Evolutionary conservation across 2,888 invertebrate species (phyloP), one percentile per base, ranked within the genome.

Genomic region (Antheraea yamamai): DNA sequence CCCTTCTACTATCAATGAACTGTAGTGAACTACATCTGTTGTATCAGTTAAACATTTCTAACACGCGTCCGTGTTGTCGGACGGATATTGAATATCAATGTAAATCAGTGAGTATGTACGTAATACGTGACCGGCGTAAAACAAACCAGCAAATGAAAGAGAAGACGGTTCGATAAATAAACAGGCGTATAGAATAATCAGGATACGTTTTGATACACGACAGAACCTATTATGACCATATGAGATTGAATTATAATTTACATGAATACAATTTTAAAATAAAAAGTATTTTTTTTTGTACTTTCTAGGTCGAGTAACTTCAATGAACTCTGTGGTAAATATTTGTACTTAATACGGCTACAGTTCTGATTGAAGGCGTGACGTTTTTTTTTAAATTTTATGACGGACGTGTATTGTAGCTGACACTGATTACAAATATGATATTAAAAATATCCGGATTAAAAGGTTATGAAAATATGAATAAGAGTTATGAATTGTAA

Each of bases 61-160:
- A 66, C 64, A 66, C 26, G 14, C 30, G 64, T 30, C 16, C 39
- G 70, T 70, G 39, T 30, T 39, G 20, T 39, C 70, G 35, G n/a
- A 39, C 70, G 39, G n/a, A 39, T 70, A 10, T 20, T n/a, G 70
- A 70, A 70, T 70, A 39, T 23, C 70, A 39, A 70, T 18, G 39
- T 20, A 39, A 70, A 70, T 39, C 70, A 39, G 39, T 8, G n/a
- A 39, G 39, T 39, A 70, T 7, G 39, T 39, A 70, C n/a, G 39
- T 39, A 70, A n/a, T 39, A 70, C 70, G 70, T 70, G 70, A 70
- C 70, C 20, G 20, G 70, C 39, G 70, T 70, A 14, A 39, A 70
- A 1, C 3, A n/a, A 70, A 2, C 18, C 68, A n/a, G 35, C 20
- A 70, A 70, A 66, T 66, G 64, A 66, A 66, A 66, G 14, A n/a